Base-by-base conservation (phyloP, 2,888 invertebrate genomes). In the Cheilosia pagana region DNA sequence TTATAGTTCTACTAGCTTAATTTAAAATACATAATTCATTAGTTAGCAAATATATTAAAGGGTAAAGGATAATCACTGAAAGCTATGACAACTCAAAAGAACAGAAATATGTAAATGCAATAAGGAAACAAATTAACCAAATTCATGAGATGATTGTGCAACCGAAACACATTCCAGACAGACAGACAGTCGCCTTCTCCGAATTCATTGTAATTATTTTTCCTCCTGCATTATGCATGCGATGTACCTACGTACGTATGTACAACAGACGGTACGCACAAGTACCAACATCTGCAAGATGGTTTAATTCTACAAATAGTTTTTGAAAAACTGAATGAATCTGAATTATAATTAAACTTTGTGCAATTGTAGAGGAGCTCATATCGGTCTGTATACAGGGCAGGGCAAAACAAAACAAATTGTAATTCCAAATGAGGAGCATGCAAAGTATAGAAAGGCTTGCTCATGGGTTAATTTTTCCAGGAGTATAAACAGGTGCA, bases 291-390 rank as follows among this genome's bases (percentile, higher is more conserved):
- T 5, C n/a, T 23, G 14, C 5, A 25, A 50, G 12, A 21, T 50
- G 25, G 8, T 23, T 50, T 50, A 14, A 23, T 45, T 19, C 2
- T 45, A 8, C 6, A 45, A 45, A 19, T 45, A 19, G 19, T 45
- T 45, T 19, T 45, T 45, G 6, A 45, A 45, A 45, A 10, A 14
- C 50, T 25, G 50, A 14, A 50, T 23, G 50, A 50, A 50, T 50
- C 50, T 23, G 50, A 23, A 25, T 50, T 50, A 23, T 50, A 50
- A 50, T 25, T 50, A 50, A 50, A 50, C 25, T 50, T 0, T 50
- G 5, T 21, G 12, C 21, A 50, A 50, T 23, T 25, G 21, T 23
- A 23, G 23, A 23, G 10, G 16, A 45, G 16, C 19, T 19, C 19
- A 50, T 50, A 14, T 50, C 23, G 3, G 39, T 39, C 39, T n/a